phyloP scores from a whole-genome alignment of 2,113 vertebrate genomes.

The Passer montanus region DNA sequence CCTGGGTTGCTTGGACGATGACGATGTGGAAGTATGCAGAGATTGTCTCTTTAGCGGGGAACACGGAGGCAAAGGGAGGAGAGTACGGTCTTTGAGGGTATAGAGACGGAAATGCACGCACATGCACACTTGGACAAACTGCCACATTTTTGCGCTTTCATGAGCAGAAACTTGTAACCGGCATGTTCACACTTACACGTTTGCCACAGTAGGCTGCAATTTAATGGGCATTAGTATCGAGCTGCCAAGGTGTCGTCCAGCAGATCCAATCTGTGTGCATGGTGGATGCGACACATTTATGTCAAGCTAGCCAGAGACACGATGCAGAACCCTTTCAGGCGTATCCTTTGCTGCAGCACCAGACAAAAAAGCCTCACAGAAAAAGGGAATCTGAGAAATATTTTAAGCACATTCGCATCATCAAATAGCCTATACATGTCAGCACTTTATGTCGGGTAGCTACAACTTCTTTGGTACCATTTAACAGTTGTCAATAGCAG shows the following conservation, averaged over 20 bases:
- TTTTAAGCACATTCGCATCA: background rate
- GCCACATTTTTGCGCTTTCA: background rate
- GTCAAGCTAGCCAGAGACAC: background rate
- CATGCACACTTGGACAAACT: accelerated
- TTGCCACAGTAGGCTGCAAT: background rate
- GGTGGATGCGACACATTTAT: too few relatives aligned
- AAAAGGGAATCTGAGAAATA: background rate
- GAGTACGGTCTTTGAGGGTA: background rate
- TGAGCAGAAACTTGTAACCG: background rate
- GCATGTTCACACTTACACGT: background rate
- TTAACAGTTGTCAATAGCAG: background rate
- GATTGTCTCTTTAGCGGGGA: background rate
- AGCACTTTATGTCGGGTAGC: background rate
- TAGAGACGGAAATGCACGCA: accelerated
- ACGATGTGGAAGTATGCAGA: background rate
- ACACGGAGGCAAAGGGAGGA: background rate
- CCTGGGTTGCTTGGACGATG: background rate
- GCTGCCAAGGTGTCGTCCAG: background rate
- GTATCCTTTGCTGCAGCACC: background rate
- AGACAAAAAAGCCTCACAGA: background rate
- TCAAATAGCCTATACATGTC: background rate
- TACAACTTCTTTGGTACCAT: background rate
- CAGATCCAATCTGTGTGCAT: accelerated
- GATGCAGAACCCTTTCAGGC: accelerated
- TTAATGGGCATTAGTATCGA: background rate